These are phyloP conservation scores for Merodon equestris DNA, from an alignment of 2,888 invertebrate genomes.

Conservation along the genomic window DNA sequence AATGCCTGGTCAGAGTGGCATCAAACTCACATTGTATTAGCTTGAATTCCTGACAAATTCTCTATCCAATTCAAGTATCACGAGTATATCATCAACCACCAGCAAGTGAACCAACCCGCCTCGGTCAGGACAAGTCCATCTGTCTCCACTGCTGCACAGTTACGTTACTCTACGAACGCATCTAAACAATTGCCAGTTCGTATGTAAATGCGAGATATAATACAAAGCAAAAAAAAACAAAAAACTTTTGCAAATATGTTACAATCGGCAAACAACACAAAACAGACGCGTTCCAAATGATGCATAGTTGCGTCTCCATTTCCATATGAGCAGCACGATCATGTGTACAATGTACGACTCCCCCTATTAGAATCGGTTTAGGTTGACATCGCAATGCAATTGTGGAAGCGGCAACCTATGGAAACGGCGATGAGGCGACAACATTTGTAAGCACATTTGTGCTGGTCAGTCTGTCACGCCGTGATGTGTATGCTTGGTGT, in stretches of 20 bases:
- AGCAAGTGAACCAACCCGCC: too few relatives aligned
- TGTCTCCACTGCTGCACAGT: too few relatives aligned
- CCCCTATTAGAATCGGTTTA: slow-evolving; percentile 54
- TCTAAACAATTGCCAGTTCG: too few relatives aligned
- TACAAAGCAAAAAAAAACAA: not conserved
- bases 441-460: slow-evolving; percentile 12
- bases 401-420: not conserved
- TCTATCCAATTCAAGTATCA: too few relatives aligned
- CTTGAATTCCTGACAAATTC: too few relatives aligned
- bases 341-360: slow-evolving; percentile 10
- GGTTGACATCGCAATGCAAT: slow-evolving; percentile 4
- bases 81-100: too few relatives aligned
- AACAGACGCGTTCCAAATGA: slow-evolving; percentile 40
- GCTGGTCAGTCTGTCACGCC: slow-evolving; percentile 50
- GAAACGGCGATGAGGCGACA: slow-evolving; percentile 4
- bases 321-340: slow-evolving; percentile 8
- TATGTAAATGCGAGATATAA: too few relatives aligned
- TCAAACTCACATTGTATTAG: too few relatives aligned
- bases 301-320: slow-evolving; percentile 39
- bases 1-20: too few relatives aligned
- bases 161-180: too few relatives aligned
- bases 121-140: too few relatives aligned
- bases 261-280: slow-evolving; percentile 48
- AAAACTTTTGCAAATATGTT: slow-evolving; percentile 47
- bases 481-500: slow-evolving; percentile 17